phyloP scores from a whole-genome alignment of 1,140 invertebrate genomes.

The Pygmarrhopalites habei region DNA sequence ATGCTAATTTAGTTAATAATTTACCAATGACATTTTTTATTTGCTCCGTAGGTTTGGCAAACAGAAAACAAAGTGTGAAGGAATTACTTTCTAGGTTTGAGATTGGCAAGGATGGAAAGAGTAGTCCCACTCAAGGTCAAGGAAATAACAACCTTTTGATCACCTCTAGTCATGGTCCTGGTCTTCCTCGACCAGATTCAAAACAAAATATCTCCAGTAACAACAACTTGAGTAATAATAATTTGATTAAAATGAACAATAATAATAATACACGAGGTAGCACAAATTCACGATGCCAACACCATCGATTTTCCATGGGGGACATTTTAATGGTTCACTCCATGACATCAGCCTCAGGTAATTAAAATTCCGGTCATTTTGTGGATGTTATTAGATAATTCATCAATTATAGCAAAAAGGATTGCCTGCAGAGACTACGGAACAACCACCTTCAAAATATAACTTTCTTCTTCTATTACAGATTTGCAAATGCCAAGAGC shows the following conservation, averaged over 20 bases:
- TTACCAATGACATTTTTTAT: too few relatives aligned
- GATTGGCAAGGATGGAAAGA: constrained; percentile 9
- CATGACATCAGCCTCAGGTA: constrained; percentile 8
- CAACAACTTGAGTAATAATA: constrained; percentile 1
- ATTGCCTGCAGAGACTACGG: too few relatives aligned
- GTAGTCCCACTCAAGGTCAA: background rate
- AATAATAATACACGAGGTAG: constrained; percentile 4
- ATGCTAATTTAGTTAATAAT: too few relatives aligned
- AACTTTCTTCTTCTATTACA: too few relatives aligned
- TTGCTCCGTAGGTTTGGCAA: constrained; percentile 38
- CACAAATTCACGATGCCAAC: constrained; percentile 24
- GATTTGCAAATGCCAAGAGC: too few relatives aligned
- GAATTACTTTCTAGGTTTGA: constrained; percentile 46
- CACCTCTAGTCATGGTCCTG: constrained; percentile 9
- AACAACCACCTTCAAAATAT: too few relatives aligned
- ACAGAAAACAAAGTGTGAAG: constrained; percentile 44
- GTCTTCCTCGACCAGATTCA: constrained; percentile 19
- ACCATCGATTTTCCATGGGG: constrained; percentile 39
- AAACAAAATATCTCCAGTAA: background rate
- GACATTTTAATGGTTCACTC: constrained; percentile 37
- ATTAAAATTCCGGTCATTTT: too few relatives aligned
- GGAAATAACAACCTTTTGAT: constrained; percentile 9
- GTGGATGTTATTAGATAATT: too few relatives aligned
- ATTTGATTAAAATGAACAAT: constrained; percentile 10
- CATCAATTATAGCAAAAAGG: too few relatives aligned